Evolutionary conservation across 2,888 invertebrate genomes (phyloP).

Genomic region (Xestia sexstrigata): DNA sequence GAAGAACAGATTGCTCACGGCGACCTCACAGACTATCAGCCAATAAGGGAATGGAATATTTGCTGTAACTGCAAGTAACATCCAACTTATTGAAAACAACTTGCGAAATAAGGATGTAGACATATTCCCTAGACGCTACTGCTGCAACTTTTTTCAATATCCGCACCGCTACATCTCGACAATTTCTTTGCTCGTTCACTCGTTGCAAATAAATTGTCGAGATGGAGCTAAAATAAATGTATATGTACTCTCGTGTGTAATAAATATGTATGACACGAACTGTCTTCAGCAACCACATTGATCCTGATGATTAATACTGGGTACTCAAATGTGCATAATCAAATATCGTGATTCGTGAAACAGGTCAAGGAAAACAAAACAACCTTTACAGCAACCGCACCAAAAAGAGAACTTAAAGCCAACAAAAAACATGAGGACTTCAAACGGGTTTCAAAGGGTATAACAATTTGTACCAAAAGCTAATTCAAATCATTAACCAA

Average conservation of each 20-base stretch:
- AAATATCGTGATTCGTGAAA: slow-evolving; percentile 13
- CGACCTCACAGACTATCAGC: slow-evolving; percentile 52
- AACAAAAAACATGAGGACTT: slow-evolving; percentile 68
- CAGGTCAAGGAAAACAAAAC: slow-evolving; percentile 27
- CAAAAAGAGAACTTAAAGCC: slow-evolving; percentile 63
- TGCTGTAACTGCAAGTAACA: slow-evolving; percentile 54
- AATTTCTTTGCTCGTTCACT: no score
- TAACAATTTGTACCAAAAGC: slow-evolving; percentile 50
- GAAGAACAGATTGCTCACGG: slow-evolving; percentile 69
- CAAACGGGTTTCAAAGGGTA: slow-evolving; percentile 54
- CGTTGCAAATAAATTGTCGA: slow-evolving; percentile 10
- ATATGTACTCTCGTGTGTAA: slow-evolving; percentile 7
- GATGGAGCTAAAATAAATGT: neutral
- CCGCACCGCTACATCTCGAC: slow-evolving; percentile 37
- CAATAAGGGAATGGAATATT: slow-evolving; percentile 56
- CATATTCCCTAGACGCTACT: slow-evolving; percentile 49
- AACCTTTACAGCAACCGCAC: slow-evolving; percentile 53
- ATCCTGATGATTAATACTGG: slow-evolving; percentile 2
- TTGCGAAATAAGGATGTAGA: slow-evolving; percentile 35
- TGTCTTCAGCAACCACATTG: neutral
- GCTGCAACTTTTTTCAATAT: slow-evolving; percentile 67
- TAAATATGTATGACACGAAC: slow-evolving; percentile 19
- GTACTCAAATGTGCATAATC: slow-evolving; percentile 7
- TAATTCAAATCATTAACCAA: slow-evolving; percentile 50
- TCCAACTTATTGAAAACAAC: slow-evolving; percentile 55